Conservation (phyloP, 2,113 vertebrate species). For the Perccottus glenii region DNA sequence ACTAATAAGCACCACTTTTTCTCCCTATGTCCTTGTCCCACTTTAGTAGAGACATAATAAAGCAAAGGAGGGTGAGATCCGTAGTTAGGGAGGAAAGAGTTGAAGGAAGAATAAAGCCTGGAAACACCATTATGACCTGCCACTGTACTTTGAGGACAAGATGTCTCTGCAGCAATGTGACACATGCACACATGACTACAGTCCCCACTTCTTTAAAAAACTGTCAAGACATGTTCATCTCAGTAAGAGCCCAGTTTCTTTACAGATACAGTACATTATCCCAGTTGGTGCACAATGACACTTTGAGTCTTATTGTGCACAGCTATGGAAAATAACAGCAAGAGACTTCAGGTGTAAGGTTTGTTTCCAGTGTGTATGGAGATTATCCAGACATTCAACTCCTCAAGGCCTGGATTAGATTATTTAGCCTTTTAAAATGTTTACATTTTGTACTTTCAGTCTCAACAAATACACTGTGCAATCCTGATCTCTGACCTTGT, state of each 20-base stretch:
- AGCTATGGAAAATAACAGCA: not conserved
- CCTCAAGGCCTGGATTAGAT: too few relatives aligned
- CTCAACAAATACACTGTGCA: too few relatives aligned
- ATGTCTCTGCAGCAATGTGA: constrained; percentile 43
- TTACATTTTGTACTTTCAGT: too few relatives aligned
- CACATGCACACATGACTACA: constrained; percentile 28
- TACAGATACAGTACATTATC: constrained; percentile 3
- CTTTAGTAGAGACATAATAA: constrained; percentile 34
- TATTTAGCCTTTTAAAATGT: too few relatives aligned
- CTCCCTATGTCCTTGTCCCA: constrained; percentile 71
- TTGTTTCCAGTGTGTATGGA: too few relatives aligned
- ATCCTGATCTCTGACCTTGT: too few relatives aligned
- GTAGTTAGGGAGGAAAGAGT: not conserved
- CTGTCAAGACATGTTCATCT: constrained; percentile 4
- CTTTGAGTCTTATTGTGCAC: not conserved
- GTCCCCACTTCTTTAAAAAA: constrained; percentile 5
- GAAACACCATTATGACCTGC: constrained; percentile 46
- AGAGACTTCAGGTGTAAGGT: too few relatives aligned
- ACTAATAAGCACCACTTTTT: constrained; percentile 60
- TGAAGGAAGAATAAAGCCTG: constrained; percentile 2
- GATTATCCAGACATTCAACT: too few relatives aligned
- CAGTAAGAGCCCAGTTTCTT: constrained; percentile 2
- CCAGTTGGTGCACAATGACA: not conserved
- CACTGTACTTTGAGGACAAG: constrained; percentile 43
- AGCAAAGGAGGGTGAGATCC: constrained; percentile 6